Base-by-base conservation (phyloP, 2,113 vertebrate genomes). In the Eidolon helvum region DNA sequence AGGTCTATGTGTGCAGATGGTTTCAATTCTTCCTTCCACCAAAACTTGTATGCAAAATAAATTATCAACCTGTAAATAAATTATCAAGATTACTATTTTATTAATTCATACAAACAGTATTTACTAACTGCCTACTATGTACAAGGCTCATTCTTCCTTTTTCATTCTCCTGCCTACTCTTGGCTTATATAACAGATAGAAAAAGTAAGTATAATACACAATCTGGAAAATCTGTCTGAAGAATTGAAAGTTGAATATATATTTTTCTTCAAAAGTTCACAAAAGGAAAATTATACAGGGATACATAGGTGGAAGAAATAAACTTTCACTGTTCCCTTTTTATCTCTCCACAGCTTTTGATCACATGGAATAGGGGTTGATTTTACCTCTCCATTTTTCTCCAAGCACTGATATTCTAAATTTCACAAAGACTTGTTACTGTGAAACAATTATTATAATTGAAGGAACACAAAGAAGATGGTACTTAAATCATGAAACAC, bases 341-440 rank as follows among this genome's bases (percentile, higher is more conserved):
- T 26, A 87, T 93, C 55, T 83, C 43, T 85, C 86, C 14, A 24
- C 69, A 88, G 71, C 24, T 78, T 94, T 87, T 72, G 22, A 96
- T 91, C 28, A 93, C 22, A 78, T 10, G 4, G 35, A 97, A 71
- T 59, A 48, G 4, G 33, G 33, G 10, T 65, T 90, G 19, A 45
- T 89, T 87, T 87, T 43, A 83, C 43, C 5, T 84, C 12, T 22
- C 4, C 48, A 38, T 88, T 96, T 96, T 92, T 38, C 68, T 77
- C 11, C 48, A 96, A 68, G 43, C 53, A 86, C 71, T 86, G 22
- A 48, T 84, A 90, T 26, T 94, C 43, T 95, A 96, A 87, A 72
- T 78, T 96, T 96, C 40, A 68, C 24, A 35, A 90, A 43, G 19
- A 63, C 7, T 66, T 89, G 28, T 65, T 91, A 72, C 75, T 94